Base-by-base conservation (phyloP, 2,797 vertebrate species). In the Enteromius unitaeniatus region DNA sequence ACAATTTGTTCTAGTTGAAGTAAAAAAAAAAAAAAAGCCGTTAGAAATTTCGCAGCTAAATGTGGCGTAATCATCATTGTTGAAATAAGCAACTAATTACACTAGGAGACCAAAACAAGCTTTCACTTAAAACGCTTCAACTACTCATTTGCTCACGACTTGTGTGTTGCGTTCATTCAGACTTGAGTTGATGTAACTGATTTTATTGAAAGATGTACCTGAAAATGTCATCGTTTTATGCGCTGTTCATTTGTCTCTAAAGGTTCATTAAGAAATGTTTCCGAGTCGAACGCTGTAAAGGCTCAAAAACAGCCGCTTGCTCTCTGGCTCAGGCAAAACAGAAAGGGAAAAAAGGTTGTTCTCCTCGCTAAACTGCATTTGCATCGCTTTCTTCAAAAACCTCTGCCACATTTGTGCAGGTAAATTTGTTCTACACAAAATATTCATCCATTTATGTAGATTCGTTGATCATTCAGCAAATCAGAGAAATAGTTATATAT, bases 1-100 rank as follows among this genome's bases (percentile, higher is more conserved):
- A 96, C 93, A 89, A 94, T 93, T 96, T 96, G 94, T 96, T 97
- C 95, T 95, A 93, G 92, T 94, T 93, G 95, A 96, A 97, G 95
- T 94, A 95, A 95, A 73, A 34, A 62, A 70, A 86, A 86, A 26
- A 14, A 28, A 68, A 11, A 70, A 93, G 96, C 95, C 94, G 90
- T 94, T 87, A 92, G 91, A 94, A 94, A 91, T 88, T 92, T 91
- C 90, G 94, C 92, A 92, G 93, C 91, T 94, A 94, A 94, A 94
- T 79, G 87, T 88, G 42, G 88, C 89, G 84, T 87, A 89, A 89
- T 91, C 92, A 93, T 93, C 92, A 92, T 93, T 89, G 91, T 93
- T 91, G 92, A 90, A 94, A 90, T 88, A 91, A 88, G 91, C 91
- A 91, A 88, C 91, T 93, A 93, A 92, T 93, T 92, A 92, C 95